Percentiles rank a stretch among this genome's conserved stretches.
Evolutionary conservation across 2,113 vertebrate genomes (phyloP).

Genomic region (Sphyrna mokarran): DNA sequence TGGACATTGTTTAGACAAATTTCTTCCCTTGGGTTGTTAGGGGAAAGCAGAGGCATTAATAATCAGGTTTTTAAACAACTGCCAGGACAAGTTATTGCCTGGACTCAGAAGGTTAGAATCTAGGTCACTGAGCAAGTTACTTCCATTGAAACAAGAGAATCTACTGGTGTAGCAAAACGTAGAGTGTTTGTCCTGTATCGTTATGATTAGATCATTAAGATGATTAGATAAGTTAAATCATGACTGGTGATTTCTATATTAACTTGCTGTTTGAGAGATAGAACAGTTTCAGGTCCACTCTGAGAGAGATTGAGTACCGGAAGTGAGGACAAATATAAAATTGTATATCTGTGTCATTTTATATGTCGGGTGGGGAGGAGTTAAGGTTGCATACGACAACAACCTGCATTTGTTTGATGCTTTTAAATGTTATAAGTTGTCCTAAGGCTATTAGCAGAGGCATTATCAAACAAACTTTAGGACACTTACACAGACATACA

Average conservation of each 20-base stretch:
- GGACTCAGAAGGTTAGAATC: neutral
- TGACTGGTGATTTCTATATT: neutral
- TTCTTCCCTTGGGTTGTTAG: neutral
- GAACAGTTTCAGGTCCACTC: neutral
- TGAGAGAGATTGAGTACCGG: neutral
- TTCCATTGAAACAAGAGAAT: neutral
- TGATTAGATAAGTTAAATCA: too few species aligned
- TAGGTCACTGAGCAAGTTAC: neutral
- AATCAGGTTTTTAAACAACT: neutral
- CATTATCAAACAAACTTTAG: neutral
- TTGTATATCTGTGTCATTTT: neutral
- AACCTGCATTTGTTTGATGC: neutral
- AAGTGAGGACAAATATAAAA: neutral
- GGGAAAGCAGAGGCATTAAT: neutral
- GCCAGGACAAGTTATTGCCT: neutral
- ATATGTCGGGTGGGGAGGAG: neutral
- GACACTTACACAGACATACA: neutral
- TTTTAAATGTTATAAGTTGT: neutral
- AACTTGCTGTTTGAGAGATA: neutral
- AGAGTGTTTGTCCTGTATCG: neutral
- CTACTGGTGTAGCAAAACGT: neutral
- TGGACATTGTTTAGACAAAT: neutral
- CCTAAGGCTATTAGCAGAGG: neutral
- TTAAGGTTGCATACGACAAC: neutral
- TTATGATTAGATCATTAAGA: neutral